Conservation (phyloP, 2,797 vertebrate species). For the Chelonia mydas region DNA sequence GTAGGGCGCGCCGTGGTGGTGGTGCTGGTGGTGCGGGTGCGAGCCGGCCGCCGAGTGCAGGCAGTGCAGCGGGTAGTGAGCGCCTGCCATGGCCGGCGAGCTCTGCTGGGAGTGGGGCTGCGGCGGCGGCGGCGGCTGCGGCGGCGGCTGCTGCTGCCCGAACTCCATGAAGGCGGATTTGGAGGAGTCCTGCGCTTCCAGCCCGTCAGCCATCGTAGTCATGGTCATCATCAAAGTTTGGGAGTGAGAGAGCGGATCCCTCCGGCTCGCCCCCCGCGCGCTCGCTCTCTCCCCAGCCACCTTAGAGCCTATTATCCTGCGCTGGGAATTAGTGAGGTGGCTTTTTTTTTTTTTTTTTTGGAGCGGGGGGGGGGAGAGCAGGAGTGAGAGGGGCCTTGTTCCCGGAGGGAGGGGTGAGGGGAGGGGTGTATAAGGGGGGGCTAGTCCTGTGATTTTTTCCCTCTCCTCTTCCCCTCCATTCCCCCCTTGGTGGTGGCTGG, state of each 20-base stretch:
- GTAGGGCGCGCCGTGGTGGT: constrained; percentile 91
- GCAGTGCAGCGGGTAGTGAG: constrained; percentile 98
- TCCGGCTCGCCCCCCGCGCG: constrained; percentile 79
- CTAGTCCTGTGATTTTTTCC: constrained; percentile 76
- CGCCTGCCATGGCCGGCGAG: constrained; percentile 96
- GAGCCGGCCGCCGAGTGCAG: constrained; percentile 92
- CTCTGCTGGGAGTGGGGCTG: constrained; percentile 83
- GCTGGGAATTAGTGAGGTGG: constrained; percentile 68
- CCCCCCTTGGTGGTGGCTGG: constrained; percentile 68
- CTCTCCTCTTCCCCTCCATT: constrained; percentile 72
- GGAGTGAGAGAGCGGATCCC: constrained; percentile 84
- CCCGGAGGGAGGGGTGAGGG: constrained; percentile 74
- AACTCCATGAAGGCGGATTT: constrained; percentile 99
- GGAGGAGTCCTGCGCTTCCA: constrained; percentile 99
- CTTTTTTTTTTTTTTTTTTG: constrained; percentile 72
- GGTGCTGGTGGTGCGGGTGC: constrained; percentile 90
- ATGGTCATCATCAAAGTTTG: constrained; percentile 99
- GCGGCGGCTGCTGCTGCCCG: constrained; percentile 88
- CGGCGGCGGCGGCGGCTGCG: constrained; percentile 62
- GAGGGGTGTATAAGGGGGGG: constrained; percentile 82
- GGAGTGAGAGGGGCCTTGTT: constrained; percentile 74
- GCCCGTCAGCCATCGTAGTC: constrained; percentile 99
- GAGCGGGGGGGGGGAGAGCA: background rate
- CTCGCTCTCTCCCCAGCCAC: constrained; percentile 81
- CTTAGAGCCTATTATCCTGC: constrained; percentile 79